Evolutionary conservation across 2,888 invertebrate genomes (phyloP), one percentile per base, ranked within the genome.

Genomic region (Cryptocheilus praepositus): DNA sequence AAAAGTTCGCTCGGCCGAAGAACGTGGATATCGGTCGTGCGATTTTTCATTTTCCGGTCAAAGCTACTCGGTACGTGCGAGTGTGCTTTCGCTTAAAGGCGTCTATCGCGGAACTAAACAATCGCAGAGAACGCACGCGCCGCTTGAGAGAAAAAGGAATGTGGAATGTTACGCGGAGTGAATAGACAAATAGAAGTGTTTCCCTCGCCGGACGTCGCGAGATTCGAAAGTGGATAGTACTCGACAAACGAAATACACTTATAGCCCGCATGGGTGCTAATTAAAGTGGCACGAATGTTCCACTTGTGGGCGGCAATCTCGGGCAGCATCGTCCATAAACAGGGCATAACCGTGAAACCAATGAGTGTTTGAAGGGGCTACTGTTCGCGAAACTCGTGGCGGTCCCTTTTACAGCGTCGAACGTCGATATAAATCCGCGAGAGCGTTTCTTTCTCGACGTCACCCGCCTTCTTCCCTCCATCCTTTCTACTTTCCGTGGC

Each of bases 1-100:
- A 58, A 71, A 76, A 72, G 52, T 77, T 69, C 25, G 16, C 71
- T 61, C 67, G 57, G n/a, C 43, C 69, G 55, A 77, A 73, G 71
- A 70, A 67, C 53, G 53, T 69, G 57, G 56, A 66, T 73, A 64
- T 62, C 62, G 53, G 57, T 1, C 8, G 13, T 1, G 5, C 28
- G n/a, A 18, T 55, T 28, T 49, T 13, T 49, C 16, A 18, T 18
- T 13, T 16, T 7, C 16, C 46, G n/a, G 5, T 15, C 46, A 15
- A 15, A 7, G n/a, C 46, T 46, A 4, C 46, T 46, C 46, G 46
- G 3, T 46, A 15, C 13, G 3, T 15, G 28, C 46, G 4, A 5
- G 16, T 49, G 5, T 49, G 3, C 49, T 49, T 4, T 13, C 1
- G 1, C 11, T 49, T 49, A 16, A 5, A 49, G 16, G 49, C 3